Evolutionary conservation across 2,888 invertebrate species (phyloP).

Genomic region (Lepidochitona cinerea): DNA sequence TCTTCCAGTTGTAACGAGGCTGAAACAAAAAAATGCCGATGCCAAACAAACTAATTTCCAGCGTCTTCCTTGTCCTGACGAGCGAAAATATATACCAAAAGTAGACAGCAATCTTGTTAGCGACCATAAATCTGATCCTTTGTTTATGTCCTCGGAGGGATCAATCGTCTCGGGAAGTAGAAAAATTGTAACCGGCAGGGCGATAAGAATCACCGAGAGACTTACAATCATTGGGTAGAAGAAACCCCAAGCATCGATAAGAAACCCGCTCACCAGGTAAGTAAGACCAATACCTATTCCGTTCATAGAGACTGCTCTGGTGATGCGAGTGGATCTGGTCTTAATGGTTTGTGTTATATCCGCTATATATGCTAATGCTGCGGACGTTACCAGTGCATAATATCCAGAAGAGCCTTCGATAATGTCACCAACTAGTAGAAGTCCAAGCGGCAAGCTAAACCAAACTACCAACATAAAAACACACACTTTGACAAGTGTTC

Average conservation of each 20-base stretch:
- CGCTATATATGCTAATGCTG: background rate
- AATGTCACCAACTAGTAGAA: background rate
- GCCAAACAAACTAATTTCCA: background rate
- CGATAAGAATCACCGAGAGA: background rate
- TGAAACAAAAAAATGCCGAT: background rate
- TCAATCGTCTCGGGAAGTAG: background rate
- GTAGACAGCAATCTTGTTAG: background rate
- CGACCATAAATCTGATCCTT: background rate
- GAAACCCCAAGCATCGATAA: background rate
- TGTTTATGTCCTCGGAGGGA: background rate
- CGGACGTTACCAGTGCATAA: background rate
- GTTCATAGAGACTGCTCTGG: background rate
- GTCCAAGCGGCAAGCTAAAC: background rate
- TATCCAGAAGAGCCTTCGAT: background rate
- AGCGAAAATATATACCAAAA: background rate
- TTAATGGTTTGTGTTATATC: background rate
- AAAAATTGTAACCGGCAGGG: background rate
- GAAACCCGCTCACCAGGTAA: background rate
- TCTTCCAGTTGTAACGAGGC: background rate
- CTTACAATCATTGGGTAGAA: background rate
- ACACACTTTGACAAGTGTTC: background rate
- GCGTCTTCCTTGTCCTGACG: background rate
- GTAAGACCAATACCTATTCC: background rate
- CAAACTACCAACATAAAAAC: background rate
- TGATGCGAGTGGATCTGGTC: background rate